phyloP scores from a whole-genome alignment of 2,888 invertebrate species.

The Autographa pulchrina region DNA sequence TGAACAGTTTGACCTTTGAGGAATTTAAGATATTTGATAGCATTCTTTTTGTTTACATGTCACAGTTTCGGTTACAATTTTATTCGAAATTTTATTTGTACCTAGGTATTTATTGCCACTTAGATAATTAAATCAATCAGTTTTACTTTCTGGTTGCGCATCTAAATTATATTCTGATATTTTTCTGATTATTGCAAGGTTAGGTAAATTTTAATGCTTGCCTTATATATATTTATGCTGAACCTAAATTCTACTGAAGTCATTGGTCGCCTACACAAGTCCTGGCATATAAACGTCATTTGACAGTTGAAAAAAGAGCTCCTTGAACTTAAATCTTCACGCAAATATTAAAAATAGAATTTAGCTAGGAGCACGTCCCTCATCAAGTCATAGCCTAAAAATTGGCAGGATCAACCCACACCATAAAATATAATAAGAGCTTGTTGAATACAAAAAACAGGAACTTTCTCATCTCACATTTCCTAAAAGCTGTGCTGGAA shows the following conservation, averaged over 20 bases:
- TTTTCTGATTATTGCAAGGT: background rate
- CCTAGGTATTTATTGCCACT: background rate
- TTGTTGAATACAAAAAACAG: conserved; percentile 20
- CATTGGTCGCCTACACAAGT: conserved; percentile 23
- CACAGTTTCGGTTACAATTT: background rate
- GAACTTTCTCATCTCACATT: conserved; percentile 70
- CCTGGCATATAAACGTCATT: conserved; percentile 42
- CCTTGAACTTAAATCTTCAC: conserved; percentile 42
- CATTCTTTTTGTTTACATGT: conserved; percentile 5
- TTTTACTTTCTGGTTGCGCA: background rate
- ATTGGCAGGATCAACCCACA: conserved; percentile 26
- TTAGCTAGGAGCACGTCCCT: conserved; percentile 27
- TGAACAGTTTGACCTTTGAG: conserved; percentile 3
- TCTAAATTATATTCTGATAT: background rate
- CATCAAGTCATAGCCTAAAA: conserved; percentile 17
- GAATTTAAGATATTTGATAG: conserved; percentile 6
- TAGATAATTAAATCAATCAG: background rate
- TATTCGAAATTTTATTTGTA: background rate
- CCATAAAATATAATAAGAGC: conserved; percentile 2
- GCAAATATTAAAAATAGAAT: conserved; percentile 36
- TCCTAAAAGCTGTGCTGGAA: conserved; percentile 71
- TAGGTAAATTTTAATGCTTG: background rate
- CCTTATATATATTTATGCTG: conserved; percentile 8
- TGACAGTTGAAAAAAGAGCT: conserved; percentile 31
- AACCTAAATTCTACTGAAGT: conserved; percentile 20